A percentile compares a stretch with the other conserved stretches of the same genome.
Evolutionary conservation across 2,113 vertebrate genomes (phyloP).

Genomic region (Pollachius pollachius): DNA sequence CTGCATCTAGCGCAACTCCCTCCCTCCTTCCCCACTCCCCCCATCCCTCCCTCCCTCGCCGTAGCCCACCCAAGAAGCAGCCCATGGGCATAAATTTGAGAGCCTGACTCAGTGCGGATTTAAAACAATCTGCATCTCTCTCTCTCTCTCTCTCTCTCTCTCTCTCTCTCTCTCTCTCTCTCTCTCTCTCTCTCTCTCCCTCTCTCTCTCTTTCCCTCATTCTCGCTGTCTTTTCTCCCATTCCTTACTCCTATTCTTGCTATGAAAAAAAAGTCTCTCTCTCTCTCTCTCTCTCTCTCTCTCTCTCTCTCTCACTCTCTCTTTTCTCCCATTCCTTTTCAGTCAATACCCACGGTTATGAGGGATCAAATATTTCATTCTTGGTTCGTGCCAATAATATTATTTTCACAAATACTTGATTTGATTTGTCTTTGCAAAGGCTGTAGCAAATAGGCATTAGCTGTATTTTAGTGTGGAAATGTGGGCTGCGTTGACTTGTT

Average conservation of each 20-base stretch:
- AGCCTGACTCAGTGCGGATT: conserved; percentile 78
- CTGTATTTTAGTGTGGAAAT: conserved; percentile 17
- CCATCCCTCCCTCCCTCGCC: conserved; percentile 54
- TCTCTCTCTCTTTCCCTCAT: conserved; percentile 39
- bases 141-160: conserved; percentile 45
- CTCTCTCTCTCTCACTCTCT: conserved; percentile 40
- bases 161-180: conserved; percentile 35
- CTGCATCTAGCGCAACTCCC: conserved; percentile 50
- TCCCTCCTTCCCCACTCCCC: conserved; percentile 49
- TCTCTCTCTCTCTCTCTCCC: conserved; percentile 30
- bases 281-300: conserved; percentile 37
- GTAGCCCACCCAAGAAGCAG: conserved; percentile 84
- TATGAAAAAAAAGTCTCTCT: conserved; percentile 37
- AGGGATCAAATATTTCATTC: conserved; percentile 64
- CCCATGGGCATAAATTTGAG: conserved; percentile 83
- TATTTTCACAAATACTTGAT: conserved; percentile 68
- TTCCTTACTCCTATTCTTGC: conserved; percentile 16
- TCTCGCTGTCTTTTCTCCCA: conserved; percentile 35
- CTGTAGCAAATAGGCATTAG: conserved; percentile 36
- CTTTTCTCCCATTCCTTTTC: conserved; percentile 45
- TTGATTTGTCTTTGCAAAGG: conserved; percentile 46
- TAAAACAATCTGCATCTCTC: conserved; percentile 78
- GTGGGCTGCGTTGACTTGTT: not conserved
- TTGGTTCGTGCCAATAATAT: conserved; percentile 64
- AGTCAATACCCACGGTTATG: conserved; percentile 67